These are phyloP conservation scores for Fringilla coelebs DNA, from an alignment of 2,797 vertebrate genomes.

Conservation along the genomic window DNA sequence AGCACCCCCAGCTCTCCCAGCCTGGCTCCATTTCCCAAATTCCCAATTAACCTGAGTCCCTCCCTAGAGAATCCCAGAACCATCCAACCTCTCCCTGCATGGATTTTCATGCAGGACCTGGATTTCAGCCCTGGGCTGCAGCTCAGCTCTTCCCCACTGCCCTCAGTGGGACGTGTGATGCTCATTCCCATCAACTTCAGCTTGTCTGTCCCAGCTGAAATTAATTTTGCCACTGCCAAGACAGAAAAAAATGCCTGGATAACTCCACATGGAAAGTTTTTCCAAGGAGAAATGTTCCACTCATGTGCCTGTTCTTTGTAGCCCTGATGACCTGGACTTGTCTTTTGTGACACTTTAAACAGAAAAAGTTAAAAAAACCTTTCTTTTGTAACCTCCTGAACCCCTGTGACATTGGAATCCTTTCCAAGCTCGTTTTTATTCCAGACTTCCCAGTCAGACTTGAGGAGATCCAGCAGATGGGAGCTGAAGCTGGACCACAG, in stretches of 20 bases:
- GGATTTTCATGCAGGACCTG: neutral
- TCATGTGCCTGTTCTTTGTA: fast-evolving
- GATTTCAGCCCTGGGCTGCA: neutral
- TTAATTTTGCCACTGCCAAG: neutral
- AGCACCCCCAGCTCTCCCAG: fast-evolving
- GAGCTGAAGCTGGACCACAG: neutral
- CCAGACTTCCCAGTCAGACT: neutral
- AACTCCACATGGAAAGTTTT: neutral
- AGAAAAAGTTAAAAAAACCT: neutral
- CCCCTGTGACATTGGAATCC: neutral
- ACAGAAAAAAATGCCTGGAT: neutral
- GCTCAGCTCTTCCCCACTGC: neutral
- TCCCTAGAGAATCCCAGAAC: neutral
- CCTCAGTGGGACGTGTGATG: neutral
- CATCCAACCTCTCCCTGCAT: fast-evolving
- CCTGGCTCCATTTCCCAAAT: too few relatives aligned
- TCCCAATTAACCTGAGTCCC: neutral
- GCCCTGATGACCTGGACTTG: neutral
- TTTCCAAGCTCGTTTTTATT: neutral
- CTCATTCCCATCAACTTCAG: neutral
- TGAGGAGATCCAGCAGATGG: neutral
- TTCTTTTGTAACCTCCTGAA: neutral
- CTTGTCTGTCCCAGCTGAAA: neutral
- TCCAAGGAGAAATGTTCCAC: neutral
- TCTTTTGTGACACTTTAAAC: neutral